Percentiles rank a stretch among this genome's conserved stretches.
Conservation (phyloP, 2,113 vertebrate species). For the Trematomus loennbergii region DNA sequence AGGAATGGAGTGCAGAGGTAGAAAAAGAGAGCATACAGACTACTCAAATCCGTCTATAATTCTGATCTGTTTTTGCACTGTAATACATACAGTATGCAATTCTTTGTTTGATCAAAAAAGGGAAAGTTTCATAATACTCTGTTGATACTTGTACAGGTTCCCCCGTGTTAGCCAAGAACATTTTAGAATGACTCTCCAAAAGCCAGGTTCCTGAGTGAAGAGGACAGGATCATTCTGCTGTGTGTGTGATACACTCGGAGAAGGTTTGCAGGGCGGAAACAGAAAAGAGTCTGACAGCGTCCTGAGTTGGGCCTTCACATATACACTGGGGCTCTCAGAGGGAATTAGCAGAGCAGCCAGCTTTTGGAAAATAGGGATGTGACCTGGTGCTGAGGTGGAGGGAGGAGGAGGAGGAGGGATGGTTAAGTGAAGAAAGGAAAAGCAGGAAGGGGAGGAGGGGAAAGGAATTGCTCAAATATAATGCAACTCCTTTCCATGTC, state of each 20-base stretch:
- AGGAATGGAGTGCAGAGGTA: constrained; percentile 36
- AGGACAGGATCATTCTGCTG: constrained; percentile 17
- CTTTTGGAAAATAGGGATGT: constrained; percentile 58
- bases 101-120: neutral
- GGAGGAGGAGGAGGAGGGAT: neutral
- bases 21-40: neutral
- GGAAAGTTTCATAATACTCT: neutral
- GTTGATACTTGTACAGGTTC: neutral
- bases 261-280: constrained; percentile 29
- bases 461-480: no score
- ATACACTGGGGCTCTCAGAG: constrained; percentile 58
- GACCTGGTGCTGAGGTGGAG: constrained; percentile 55
- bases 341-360: constrained; percentile 65
- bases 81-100: neutral
- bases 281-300: constrained; percentile 49
- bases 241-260: constrained; percentile 29
- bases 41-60: neutral
- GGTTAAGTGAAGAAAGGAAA: neutral
- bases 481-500: no score
- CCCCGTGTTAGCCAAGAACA: neutral
- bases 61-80: neutral
- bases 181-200: constrained; percentile 4
- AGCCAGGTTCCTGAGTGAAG: neutral
- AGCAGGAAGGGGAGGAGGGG: neutral
- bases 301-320: constrained; percentile 36